Conservation (phyloP, 2,113 vertebrate genomes). For the Ailurus styani region DNA sequence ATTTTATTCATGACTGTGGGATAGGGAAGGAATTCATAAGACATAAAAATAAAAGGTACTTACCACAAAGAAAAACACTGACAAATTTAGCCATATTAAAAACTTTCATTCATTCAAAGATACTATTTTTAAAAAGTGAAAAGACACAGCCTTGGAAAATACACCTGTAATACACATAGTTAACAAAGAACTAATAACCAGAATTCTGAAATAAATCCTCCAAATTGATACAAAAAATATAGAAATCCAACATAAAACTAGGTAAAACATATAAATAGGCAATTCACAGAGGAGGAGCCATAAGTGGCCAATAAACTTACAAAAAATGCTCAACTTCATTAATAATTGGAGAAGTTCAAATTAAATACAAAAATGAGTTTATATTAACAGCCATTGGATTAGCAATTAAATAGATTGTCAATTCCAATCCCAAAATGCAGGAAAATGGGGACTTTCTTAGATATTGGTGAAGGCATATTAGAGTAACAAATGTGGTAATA, state of each 20-base stretch:
- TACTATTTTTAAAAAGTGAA: not conserved
- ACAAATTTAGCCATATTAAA: not conserved
- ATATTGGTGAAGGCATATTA: not conserved
- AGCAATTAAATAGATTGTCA: not conserved
- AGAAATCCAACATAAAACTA: not conserved
- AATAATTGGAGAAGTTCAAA: not conserved
- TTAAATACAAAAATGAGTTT: not conserved
- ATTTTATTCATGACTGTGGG: not conserved
- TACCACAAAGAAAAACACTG: not conserved
- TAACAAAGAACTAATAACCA: not conserved
- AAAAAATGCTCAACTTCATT: not conserved
- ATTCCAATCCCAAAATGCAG: not conserved
- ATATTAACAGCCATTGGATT: not conserved
- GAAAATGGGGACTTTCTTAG: not conserved
- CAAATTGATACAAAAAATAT: not conserved
- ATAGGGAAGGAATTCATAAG: not conserved
- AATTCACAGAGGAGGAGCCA: not conserved
- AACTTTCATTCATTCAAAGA: slow-evolving; percentile 3
- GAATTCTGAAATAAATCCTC: not conserved
- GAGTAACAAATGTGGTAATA: not conserved
- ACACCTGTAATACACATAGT: not conserved
- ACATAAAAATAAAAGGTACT: not conserved
- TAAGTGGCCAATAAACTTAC: not conserved
- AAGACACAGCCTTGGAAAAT: not conserved
- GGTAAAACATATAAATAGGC: not conserved